These are phyloP conservation scores for Otis tarda DNA, from an alignment of 2,113 vertebrate genomes.

Conservation along the genomic window DNA sequence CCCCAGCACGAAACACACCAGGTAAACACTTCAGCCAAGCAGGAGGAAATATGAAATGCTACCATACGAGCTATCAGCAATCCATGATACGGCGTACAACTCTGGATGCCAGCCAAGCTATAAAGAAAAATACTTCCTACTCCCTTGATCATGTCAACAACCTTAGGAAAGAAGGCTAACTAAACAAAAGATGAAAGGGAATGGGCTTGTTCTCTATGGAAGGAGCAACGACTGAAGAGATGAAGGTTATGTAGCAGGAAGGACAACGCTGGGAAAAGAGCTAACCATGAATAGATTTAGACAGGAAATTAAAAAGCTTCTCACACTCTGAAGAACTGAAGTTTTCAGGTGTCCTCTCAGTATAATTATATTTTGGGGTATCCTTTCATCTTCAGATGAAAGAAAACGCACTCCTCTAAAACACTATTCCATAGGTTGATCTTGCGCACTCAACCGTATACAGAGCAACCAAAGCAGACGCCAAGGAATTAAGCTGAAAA, in stretches of 20 bases:
- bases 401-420: neutral
- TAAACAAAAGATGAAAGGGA: neutral
- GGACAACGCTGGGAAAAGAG: neutral
- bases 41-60: neutral
- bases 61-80: accelerated
- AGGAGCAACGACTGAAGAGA: neutral
- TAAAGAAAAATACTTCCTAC: neutral
- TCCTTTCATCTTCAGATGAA: neutral
- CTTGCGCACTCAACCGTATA: accelerated
- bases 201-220: neutral
- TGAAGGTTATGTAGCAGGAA: neutral
- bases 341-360: neutral
- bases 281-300: neutral
- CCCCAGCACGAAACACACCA: accelerated
- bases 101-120: neutral
- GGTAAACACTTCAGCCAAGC: neutral
- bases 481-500: neutral
- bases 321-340: neutral
- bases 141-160: neutral
- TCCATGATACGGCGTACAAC: accelerated
- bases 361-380: too few species aligned
- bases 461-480: neutral
- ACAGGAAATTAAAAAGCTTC: neutral
- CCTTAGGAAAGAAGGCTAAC: neutral
- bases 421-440: neutral